Conservation (phyloP, 2,113 vertebrate species). For the Ahaetulla prasina region DNA sequence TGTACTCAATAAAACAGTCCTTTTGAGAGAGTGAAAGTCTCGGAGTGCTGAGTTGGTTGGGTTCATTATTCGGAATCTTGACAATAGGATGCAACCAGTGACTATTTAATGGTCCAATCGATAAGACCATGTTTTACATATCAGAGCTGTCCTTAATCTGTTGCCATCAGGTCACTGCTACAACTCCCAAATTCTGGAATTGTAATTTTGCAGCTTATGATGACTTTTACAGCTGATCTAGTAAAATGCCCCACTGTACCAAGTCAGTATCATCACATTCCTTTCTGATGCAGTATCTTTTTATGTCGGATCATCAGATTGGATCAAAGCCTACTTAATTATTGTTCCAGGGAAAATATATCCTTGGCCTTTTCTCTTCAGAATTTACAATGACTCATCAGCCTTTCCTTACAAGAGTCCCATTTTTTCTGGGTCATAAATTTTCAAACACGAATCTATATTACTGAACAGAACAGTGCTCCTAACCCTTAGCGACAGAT, state of each 20-base stretch:
- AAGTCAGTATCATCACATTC: neutral
- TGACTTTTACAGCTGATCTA: neutral
- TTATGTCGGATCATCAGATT: neutral
- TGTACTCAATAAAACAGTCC: too few relatives aligned
- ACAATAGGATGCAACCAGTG: neutral
- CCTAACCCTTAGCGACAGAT: conserved; percentile 2
- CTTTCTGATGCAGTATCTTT: neutral
- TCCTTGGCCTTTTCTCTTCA: conserved; percentile 34
- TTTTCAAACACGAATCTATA: conserved; percentile 5
- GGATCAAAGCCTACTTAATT: neutral
- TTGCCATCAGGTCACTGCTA: neutral
- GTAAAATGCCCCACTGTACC: neutral
- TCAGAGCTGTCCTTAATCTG: neutral
- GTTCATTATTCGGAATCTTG: too few relatives aligned
- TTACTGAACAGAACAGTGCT: conserved; percentile 38
- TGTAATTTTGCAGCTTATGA: neutral
- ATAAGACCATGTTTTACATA: neutral
- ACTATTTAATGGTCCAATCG: neutral
- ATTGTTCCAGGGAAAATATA: conserved; percentile 23
- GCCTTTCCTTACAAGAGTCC: conserved; percentile 27
- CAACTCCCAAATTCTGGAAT: neutral
- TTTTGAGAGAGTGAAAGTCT: too few relatives aligned
- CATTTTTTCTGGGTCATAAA: conserved; percentile 42
- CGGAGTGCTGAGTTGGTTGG: too few relatives aligned
- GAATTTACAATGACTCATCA: conserved; percentile 23